phyloP scores from a whole-genome alignment of 2,797 vertebrate genomes.

The Gastrophryne carolinensis region DNA sequence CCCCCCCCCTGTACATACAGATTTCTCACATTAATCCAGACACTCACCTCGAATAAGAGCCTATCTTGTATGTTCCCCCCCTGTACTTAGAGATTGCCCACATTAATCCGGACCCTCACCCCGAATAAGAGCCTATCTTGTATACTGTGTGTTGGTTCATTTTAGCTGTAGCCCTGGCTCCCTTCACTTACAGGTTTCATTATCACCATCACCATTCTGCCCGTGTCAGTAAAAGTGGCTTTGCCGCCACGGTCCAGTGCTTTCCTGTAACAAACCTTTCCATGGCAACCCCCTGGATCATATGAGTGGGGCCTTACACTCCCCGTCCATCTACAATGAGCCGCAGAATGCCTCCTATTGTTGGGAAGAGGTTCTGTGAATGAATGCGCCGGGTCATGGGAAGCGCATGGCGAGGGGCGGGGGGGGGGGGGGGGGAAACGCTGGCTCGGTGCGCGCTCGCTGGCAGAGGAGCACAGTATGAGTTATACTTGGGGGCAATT shows the following conservation, averaged over 20 bases:
- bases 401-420: conserved; percentile 20
- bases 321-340: conserved; percentile 29
- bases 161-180: too few species aligned
- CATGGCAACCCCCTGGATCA: conserved; percentile 33
- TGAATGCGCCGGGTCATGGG: conserved; percentile 40
- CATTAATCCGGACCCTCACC: too few species aligned
- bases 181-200: not conserved
- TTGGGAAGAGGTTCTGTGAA: conserved; percentile 17
- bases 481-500: too few species aligned
- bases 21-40: too few species aligned
- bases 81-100: too few species aligned
- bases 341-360: conserved; percentile 39
- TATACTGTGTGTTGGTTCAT: too few species aligned
- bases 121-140: too few species aligned
- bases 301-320: conserved; percentile 9
- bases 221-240: not conserved
- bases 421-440: not conserved
- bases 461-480: too few species aligned
- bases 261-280: conserved; percentile 22
- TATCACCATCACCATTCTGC: not conserved
- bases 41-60: too few species aligned
- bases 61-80: too few species aligned
- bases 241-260: not conserved
- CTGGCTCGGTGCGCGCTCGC: conserved; percentile 6
- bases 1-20: too few species aligned